phyloP scores from a whole-genome alignment of 2,113 vertebrate species.

The Helogale parvula region DNA sequence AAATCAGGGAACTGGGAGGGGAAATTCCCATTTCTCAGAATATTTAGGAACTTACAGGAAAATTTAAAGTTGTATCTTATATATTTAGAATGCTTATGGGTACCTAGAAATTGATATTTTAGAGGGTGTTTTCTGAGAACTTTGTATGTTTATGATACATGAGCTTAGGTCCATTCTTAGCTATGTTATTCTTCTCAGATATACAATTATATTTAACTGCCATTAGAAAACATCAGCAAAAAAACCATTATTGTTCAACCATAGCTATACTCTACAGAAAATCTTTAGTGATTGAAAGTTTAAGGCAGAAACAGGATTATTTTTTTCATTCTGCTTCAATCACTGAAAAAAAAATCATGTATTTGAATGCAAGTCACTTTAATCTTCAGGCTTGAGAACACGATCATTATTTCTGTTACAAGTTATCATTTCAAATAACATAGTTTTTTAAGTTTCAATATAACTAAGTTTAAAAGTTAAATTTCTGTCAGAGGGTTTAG shows the following conservation, averaged over 20 bases:
- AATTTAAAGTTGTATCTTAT: background rate
- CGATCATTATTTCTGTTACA: background rate
- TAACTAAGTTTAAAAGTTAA: background rate
- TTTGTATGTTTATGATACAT: background rate
- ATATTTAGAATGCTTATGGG: background rate
- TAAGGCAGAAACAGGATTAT: background rate
- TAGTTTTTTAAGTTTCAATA: background rate
- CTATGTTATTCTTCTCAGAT: background rate
- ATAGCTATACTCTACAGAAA: background rate
- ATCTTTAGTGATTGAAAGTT: background rate
- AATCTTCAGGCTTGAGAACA: background rate
- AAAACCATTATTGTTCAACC: background rate
- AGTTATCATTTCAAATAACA: constrained; percentile 2
- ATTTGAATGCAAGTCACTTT: constrained; percentile 43
- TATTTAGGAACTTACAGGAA: background rate
- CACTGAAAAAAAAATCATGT: background rate
- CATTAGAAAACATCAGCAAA: background rate
- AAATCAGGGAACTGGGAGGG: background rate
- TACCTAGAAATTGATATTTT: background rate
- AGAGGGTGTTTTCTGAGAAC: background rate
- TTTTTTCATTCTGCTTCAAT: background rate
- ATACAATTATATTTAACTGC: background rate
- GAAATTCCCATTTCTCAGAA: background rate
- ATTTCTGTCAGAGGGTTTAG: background rate
- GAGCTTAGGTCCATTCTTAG: background rate